Conservation (phyloP, 2,113 vertebrate species). For the Podilymbus podiceps region DNA sequence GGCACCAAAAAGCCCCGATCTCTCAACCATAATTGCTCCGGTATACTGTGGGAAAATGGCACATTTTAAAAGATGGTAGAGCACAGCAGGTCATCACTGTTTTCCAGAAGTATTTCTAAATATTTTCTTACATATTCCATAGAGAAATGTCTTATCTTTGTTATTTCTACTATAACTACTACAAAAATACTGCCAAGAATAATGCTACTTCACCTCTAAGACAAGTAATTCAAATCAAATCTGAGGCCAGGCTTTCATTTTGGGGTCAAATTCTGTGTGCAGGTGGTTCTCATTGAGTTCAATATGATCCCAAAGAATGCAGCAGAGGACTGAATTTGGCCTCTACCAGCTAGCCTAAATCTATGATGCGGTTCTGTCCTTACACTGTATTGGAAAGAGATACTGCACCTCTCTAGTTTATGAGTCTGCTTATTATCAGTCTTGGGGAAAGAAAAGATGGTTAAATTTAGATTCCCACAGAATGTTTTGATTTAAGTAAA, state of each 20-base stretch:
- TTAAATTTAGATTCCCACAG: constrained; percentile 50
- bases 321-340: constrained; percentile 27
- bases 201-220: not conserved
- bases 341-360: constrained; percentile 22
- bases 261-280: not conserved
- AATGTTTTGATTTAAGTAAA: constrained; percentile 59
- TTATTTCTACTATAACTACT: not conserved
- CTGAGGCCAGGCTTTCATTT: not conserved
- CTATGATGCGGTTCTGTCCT: not conserved
- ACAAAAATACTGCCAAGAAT: not conserved
- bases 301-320: constrained; percentile 30
- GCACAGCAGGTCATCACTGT: not conserved
- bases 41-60: not conserved
- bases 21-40: not conserved
- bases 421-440: constrained; percentile 44
- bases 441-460: constrained; percentile 3
- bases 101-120: not conserved
- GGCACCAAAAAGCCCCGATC: not conserved
- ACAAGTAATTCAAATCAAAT: constrained; percentile 32
- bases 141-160: not conserved
- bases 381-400: constrained; percentile 31
- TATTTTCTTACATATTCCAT: not conserved
- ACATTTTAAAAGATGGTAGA: not conserved
- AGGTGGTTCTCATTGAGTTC: constrained; percentile 51
- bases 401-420: not conserved